A percentile compares a stretch with the other conserved stretches of the same genome.
Conservation (phyloP, 1,140 invertebrate genomes). For the Drosophila willistoni region DNA sequence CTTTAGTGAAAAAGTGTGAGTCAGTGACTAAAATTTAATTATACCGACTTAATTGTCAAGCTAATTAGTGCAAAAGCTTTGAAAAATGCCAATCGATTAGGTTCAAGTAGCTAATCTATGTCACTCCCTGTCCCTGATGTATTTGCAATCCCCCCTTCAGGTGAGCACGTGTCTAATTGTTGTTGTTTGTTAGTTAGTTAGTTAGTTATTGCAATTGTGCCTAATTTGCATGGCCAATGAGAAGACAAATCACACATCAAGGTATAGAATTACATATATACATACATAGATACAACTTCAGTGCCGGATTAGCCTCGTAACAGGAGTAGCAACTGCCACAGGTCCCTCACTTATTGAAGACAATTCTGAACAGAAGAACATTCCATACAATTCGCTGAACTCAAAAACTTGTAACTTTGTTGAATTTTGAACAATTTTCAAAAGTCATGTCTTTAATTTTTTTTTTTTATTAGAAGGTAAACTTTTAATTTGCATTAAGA, state of each 20-base stretch:
- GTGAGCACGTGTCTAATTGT: conserved; percentile 6
- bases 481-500: too few relatives aligned
- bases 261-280: conserved; percentile 30
- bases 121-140: background rate
- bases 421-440: too few relatives aligned
- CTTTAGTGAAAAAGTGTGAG: conserved; percentile 23
- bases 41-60: conserved; percentile 56
- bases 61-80: conserved; percentile 63
- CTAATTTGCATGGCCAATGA: conserved; percentile 65
- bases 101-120: conserved; percentile 1
- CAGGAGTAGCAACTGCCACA: too few relatives aligned
- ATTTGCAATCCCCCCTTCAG: background rate
- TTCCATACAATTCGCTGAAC: too few relatives aligned
- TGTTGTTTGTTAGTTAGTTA: background rate
- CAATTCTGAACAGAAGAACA: too few relatives aligned
- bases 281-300: conserved; percentile 20
- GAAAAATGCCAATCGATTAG: conserved; percentile 57
- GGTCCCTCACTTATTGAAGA: too few relatives aligned
- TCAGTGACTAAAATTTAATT: conserved; percentile 61
- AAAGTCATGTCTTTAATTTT: too few relatives aligned
- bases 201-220: conserved; percentile 44
- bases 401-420: too few relatives aligned
- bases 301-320: too few relatives aligned
- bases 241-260: conserved; percentile 12
- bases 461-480: too few relatives aligned